Conservation (phyloP, 2,113 vertebrate genomes). For the Daphoenositta chrysoptera region DNA sequence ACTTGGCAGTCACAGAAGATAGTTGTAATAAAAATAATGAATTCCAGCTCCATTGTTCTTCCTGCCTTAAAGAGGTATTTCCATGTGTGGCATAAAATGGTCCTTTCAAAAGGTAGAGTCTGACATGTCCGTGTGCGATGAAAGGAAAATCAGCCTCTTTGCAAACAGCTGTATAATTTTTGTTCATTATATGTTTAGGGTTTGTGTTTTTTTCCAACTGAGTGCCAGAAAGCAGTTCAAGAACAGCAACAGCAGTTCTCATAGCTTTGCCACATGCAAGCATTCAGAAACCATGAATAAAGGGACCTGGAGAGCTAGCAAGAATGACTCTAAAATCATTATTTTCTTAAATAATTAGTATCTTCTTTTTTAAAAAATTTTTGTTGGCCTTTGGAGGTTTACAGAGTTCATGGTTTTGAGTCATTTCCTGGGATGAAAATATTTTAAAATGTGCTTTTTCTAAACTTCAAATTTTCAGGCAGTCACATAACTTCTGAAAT, state of each 20-base stretch:
- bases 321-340: background rate
- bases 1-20: constrained; percentile 1
- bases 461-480: background rate
- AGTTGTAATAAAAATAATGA: constrained; percentile 23
- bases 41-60: constrained; percentile 16
- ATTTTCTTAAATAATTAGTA: background rate
- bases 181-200: background rate
- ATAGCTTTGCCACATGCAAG: background rate
- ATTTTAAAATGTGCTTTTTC: background rate
- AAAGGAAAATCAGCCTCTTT: background rate
- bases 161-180: background rate
- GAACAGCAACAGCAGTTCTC: background rate
- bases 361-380: background rate
- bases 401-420: background rate
- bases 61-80: background rate
- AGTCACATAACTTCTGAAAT: background rate
- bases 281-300: background rate
- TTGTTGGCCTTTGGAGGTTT: background rate
- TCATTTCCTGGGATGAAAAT: background rate
- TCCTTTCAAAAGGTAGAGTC: background rate
- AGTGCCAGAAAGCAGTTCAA: background rate
- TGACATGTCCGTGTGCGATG: background rate
- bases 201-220: background rate
- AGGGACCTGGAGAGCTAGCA: background rate
- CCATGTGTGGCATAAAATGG: background rate